These are phyloP conservation scores for Pasiphila rectangulata DNA, from an alignment of 2,888 invertebrate species.

Conservation along the genomic window DNA sequence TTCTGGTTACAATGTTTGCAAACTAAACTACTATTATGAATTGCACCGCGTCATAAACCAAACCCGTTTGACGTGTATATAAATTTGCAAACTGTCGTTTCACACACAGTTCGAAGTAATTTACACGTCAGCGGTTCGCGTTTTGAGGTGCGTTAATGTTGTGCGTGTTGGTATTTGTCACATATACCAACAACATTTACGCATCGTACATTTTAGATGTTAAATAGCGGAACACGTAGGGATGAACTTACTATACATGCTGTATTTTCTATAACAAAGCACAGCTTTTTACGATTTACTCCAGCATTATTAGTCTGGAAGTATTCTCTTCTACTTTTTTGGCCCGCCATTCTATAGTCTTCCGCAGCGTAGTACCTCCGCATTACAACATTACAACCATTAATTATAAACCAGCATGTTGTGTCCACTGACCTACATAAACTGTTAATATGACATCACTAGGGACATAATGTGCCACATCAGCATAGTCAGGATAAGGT, in stretches of 20 bases:
- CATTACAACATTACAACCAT: no score
- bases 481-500: not conserved
- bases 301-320: no score
- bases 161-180: no score
- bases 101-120: constrained; percentile 23
- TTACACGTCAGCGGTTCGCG: constrained; percentile 11
- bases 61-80: not conserved
- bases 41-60: not conserved
- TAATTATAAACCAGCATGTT: constrained; percentile 9
- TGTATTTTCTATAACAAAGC: no score
- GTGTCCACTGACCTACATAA: constrained; percentile 26
- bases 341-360: not conserved
- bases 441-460: constrained; percentile 27
- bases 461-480: not conserved
- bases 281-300: no score
- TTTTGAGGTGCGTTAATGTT: constrained; percentile 10
- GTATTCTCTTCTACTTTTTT: no score
- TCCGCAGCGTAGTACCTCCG: no score
- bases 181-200: no score
- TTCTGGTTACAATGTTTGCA: constrained; percentile 1
- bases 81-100: not conserved
- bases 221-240: no score
- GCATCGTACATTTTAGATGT: no score
- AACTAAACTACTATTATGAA: constrained; percentile 1
- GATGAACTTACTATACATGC: constrained; percentile 16